Evolutionary conservation across 2,797 vertebrate genomes (phyloP).

Genomic region (Ctenochaetus hawaiiensis): DNA sequence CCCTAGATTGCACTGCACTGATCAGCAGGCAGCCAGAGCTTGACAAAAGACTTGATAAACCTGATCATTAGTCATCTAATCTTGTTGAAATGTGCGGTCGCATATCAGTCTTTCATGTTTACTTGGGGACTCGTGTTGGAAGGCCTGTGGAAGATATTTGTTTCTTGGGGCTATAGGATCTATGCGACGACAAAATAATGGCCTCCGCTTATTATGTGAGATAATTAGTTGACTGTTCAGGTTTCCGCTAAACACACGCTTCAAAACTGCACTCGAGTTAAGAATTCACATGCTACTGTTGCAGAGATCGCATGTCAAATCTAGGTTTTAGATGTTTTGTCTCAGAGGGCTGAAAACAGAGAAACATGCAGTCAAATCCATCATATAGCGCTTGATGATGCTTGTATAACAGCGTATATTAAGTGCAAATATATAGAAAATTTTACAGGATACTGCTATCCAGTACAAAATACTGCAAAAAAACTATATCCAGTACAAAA

Average conservation of each 20-base stretch:
- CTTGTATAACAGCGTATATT: neutral
- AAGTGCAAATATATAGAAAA: neutral
- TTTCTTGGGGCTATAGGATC: constrained; percentile 74
- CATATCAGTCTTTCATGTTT: constrained; percentile 68
- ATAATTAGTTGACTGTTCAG: constrained; percentile 36
- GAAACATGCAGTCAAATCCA: neutral
- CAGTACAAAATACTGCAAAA: too few relatives aligned
- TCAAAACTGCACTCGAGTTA: neutral
- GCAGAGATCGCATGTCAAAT: neutral
- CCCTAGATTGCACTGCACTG: constrained; percentile 30
- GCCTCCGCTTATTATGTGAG: constrained; percentile 17
- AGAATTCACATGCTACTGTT: constrained; percentile 8
- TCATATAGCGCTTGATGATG: neutral
- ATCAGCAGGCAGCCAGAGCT: constrained; percentile 52
- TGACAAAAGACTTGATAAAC: constrained; percentile 68
- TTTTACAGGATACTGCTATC: neutral
- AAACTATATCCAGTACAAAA: too few relatives aligned
- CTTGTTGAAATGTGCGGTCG: constrained; percentile 56
- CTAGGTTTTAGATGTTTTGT: neutral
- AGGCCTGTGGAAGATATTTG: constrained; percentile 71
- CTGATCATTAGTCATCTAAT: constrained; percentile 76
- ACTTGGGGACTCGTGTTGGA: constrained; percentile 68
- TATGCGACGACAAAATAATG: constrained; percentile 16
- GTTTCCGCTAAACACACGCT: neutral
- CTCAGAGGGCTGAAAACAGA: neutral